Conservation (phyloP, 2,888 invertebrate species). For the Cyclophora punctaria region DNA sequence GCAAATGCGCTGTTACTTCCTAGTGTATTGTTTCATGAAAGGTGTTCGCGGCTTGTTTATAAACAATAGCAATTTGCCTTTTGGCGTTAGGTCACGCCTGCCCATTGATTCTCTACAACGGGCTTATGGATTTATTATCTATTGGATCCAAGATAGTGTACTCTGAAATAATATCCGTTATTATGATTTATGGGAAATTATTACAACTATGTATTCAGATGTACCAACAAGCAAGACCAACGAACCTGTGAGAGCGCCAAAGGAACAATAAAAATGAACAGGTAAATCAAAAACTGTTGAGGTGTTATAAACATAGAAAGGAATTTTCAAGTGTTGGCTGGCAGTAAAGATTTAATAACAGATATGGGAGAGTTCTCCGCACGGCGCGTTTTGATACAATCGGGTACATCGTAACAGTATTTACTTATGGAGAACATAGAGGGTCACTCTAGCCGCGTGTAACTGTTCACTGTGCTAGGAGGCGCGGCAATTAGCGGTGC, state of each 20-base stretch:
- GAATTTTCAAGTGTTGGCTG: conserved; percentile 16
- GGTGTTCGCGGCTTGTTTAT: conserved; percentile 52
- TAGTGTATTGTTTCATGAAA: conserved; percentile 53
- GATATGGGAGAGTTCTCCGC: conserved; percentile 18
- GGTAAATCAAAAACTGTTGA: conserved; percentile 12
- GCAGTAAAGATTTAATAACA: conserved; percentile 19
- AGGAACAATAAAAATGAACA: no score
- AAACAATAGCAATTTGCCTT: conserved; percentile 61
- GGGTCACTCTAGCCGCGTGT: conserved; percentile 47
- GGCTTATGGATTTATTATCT: conserved; percentile 31
- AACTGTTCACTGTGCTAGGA: conserved; percentile 59
- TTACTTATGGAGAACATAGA: conserved; percentile 36
- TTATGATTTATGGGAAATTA: conserved; percentile 1
- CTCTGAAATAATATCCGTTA: conserved; percentile 10
- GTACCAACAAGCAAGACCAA: no score
- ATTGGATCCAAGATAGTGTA: conserved; percentile 17
- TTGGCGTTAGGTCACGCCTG: conserved; percentile 53
- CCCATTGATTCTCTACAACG: conserved; percentile 42
- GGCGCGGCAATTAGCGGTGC: conserved; percentile 67
- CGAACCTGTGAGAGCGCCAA: conserved; percentile 2
- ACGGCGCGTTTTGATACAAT: conserved; percentile 26
- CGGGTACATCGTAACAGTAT: conserved; percentile 35
- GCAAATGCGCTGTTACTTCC: conserved; percentile 45
- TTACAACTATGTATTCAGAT: neutral
- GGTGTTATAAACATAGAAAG: conserved; percentile 19